Conservation (phyloP, 1,140 invertebrate species). For the Heterodera schachtii region DNA sequence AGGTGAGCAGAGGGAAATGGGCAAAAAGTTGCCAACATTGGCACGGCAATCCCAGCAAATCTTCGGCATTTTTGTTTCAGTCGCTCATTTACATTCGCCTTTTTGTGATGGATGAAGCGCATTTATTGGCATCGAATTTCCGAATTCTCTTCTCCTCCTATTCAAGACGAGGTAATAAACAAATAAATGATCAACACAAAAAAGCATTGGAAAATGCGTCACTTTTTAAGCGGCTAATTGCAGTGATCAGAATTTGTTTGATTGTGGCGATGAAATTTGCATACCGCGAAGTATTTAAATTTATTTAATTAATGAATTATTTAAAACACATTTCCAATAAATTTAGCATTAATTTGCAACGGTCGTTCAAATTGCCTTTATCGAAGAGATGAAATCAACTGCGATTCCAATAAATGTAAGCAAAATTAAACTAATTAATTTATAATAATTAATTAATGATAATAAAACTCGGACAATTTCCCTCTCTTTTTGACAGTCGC, state of each 20-base stretch:
- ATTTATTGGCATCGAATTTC: constrained; percentile 33
- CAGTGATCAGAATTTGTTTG: constrained; percentile 35
- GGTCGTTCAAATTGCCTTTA: constrained; percentile 40
- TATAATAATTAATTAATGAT: neutral
- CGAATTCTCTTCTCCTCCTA: constrained; percentile 43
- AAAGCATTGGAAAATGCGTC: neutral
- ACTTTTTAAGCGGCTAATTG: constrained; percentile 42
- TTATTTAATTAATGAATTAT: too few species aligned
- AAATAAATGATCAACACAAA: neutral
- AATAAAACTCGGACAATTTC: neutral
- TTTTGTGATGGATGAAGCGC: constrained; percentile 26
- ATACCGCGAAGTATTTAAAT: constrained; percentile 24
- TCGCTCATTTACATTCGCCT: constrained; percentile 36
- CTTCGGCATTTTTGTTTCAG: neutral
- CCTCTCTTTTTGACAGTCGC: neutral
- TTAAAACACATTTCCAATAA: neutral
- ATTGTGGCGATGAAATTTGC: constrained; percentile 48
- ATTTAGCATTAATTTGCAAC: constrained; percentile 38
- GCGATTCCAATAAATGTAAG: constrained; percentile 19
- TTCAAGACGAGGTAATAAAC: neutral
- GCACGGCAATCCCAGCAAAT: neutral
- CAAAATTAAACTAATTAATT: neutral
- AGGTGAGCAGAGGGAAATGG: neutral
- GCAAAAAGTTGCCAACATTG: too few species aligned
- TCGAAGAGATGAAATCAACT: constrained; percentile 32